phyloP scores from a whole-genome alignment of 2,888 invertebrate genomes.

The Acanthococcus lagerstroemiae region DNA sequence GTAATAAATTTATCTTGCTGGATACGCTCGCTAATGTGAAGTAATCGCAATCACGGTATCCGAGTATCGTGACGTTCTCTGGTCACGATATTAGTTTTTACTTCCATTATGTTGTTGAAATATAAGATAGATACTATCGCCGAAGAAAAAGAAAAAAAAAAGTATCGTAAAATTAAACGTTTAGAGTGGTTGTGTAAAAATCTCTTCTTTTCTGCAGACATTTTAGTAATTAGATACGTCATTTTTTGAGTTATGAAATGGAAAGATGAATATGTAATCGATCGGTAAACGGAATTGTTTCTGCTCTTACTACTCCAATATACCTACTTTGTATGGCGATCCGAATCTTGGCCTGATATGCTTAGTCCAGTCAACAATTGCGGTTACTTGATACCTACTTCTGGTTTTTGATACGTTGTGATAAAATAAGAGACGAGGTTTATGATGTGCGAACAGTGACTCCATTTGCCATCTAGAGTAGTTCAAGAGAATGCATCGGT shows the following conservation, averaged over 20 bases:
- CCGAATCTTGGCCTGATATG: no score
- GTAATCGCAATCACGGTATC: constrained; percentile 7
- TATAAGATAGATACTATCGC: not conserved
- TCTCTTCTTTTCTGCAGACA: not conserved
- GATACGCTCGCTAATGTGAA: not conserved
- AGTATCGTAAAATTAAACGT: not conserved
- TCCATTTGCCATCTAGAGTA: no score
- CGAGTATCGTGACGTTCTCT: constrained; percentile 1
- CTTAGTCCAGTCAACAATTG: no score
- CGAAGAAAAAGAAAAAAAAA: not conserved
- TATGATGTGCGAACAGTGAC: no score
- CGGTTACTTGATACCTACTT: no score
- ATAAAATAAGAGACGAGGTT: no score
- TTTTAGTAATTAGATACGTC: not conserved
- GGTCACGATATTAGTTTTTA: constrained; percentile 3
- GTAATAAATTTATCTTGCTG: constrained; percentile 1
- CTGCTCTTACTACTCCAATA: no score
- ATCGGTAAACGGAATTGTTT: no score
- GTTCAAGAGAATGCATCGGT: no score
- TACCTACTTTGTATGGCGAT: no score
- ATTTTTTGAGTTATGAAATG: not conserved
- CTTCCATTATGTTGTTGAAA: not conserved
- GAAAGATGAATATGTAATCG: not conserved
- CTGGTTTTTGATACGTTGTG: no score
- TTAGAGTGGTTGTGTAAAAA: not conserved